These are phyloP conservation scores for Cynodonichthys magdalenae DNA, from an alignment of 2,797 vertebrate species.

Conservation along the genomic window DNA sequence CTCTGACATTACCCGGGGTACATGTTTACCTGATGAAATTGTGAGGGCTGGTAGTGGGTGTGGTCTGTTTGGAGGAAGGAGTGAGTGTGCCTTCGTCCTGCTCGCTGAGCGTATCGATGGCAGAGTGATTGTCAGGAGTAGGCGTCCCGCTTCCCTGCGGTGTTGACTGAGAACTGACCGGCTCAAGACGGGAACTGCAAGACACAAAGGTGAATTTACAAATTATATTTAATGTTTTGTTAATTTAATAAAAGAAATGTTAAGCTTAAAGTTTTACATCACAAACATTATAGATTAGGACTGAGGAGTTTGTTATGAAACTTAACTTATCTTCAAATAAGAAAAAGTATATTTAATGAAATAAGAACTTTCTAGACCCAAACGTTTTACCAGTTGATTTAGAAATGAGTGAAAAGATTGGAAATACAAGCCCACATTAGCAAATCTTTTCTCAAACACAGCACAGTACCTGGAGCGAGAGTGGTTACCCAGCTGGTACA, in stretches of 20 bases:
- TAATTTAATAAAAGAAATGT: no score
- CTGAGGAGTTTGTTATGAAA: no score
- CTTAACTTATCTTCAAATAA: no score
- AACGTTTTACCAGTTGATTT: background rate
- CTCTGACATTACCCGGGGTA: background rate
- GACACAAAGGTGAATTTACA: background rate
- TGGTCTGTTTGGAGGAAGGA: constrained; percentile 92
- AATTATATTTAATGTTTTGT: background rate
- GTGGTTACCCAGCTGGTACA: constrained; percentile 96
- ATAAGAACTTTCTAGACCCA: background rate
- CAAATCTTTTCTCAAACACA: background rate
- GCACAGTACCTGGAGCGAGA: constrained; percentile 90
- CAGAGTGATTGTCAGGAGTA: constrained; percentile 91
- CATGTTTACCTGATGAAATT: constrained; percentile 83
- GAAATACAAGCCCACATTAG: background rate
- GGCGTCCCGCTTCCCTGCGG: constrained; percentile 87
- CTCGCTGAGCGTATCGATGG: constrained; percentile 93
- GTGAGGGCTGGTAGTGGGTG: constrained; percentile 89
- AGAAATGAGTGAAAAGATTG: constrained; percentile 1
- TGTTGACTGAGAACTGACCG: constrained; percentile 86
- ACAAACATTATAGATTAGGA: no score
- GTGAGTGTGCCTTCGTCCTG: constrained; percentile 97
- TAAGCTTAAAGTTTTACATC: no score
- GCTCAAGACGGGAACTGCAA: constrained; percentile 91
- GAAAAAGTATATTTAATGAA: background rate